Evolutionary conservation across 2,113 vertebrate species (phyloP).

Genomic region (Prietella phreatophila): DNA sequence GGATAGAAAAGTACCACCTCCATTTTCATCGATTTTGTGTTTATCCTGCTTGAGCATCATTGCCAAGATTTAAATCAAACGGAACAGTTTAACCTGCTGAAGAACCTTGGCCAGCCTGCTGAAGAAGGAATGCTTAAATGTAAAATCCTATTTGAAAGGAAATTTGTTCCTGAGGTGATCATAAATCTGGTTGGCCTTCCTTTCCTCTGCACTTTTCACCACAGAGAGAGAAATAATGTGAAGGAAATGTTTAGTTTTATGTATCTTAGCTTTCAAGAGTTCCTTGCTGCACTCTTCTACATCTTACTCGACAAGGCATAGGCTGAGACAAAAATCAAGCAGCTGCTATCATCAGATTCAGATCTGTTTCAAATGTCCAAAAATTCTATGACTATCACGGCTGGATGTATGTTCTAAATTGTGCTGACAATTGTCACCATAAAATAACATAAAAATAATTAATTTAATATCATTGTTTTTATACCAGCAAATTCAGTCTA

Average conservation of each 20-base stretch:
- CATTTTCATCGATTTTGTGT: constrained; percentile 46
- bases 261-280: constrained; percentile 59
- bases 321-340: neutral
- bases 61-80: constrained; percentile 11
- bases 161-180: neutral
- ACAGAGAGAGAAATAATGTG: constrained; percentile 18
- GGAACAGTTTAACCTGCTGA: constrained; percentile 18
- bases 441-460: too few species aligned
- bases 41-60: constrained; percentile 43
- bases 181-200: neutral
- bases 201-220: constrained; percentile 33
- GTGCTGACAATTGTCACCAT: neutral
- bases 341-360: constrained; percentile 15
- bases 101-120: constrained; percentile 31
- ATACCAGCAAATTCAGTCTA: neutral
- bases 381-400: neutral
- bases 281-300: constrained; percentile 57
- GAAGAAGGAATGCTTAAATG: constrained; percentile 21
- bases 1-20: constrained; percentile 38
- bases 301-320: neutral
- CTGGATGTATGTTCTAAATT: neutral
- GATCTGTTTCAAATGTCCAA: neutral
- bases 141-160: constrained; percentile 29
- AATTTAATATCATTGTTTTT: neutral
- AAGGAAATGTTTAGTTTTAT: constrained; percentile 52